These are phyloP conservation scores for Baronia brevicornis DNA, from an alignment of 2,888 invertebrate genomes.

Conservation along the genomic window DNA sequence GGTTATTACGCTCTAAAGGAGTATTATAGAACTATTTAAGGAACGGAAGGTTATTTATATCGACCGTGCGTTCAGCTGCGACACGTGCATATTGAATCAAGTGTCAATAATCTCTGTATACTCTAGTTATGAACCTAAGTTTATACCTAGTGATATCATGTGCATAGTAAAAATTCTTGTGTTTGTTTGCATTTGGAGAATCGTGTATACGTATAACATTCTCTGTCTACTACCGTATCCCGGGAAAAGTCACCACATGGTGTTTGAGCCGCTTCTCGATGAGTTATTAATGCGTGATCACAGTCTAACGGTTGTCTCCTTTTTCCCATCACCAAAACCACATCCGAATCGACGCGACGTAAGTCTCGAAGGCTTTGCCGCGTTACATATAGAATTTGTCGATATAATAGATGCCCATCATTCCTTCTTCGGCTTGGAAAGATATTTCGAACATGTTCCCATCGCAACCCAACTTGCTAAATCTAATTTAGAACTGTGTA, in stretches of 20 bases:
- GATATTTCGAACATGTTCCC: constrained; percentile 25
- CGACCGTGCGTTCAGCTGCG: no score
- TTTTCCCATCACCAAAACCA: constrained; percentile 40
- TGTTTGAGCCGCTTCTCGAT: constrained; percentile 57
- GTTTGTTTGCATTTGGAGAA: not conserved
- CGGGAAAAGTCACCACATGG: constrained; percentile 68
- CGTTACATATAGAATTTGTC: constrained; percentile 34
- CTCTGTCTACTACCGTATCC: constrained; percentile 56
- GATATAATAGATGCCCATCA: constrained; percentile 30
- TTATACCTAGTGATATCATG: no score
- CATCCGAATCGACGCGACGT: constrained; percentile 38
- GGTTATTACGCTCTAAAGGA: no score
- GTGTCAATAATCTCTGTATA: no score
- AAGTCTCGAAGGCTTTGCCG: constrained; percentile 26
- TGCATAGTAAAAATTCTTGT: not conserved
- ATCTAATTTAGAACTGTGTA: constrained; percentile 34
- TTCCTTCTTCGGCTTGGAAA: constrained; percentile 23
- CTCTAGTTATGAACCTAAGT: no score
- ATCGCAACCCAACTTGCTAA: constrained; percentile 24
- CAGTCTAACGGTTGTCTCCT: constrained; percentile 60
- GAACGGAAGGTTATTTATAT: no score
- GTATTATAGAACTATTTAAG: no score
- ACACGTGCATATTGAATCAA: no score
- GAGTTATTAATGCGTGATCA: constrained; percentile 57
- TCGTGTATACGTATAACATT: constrained; percentile 32